phyloP scores from a whole-genome alignment of 1,140 invertebrate genomes.

The Drosophila takahashii region DNA sequence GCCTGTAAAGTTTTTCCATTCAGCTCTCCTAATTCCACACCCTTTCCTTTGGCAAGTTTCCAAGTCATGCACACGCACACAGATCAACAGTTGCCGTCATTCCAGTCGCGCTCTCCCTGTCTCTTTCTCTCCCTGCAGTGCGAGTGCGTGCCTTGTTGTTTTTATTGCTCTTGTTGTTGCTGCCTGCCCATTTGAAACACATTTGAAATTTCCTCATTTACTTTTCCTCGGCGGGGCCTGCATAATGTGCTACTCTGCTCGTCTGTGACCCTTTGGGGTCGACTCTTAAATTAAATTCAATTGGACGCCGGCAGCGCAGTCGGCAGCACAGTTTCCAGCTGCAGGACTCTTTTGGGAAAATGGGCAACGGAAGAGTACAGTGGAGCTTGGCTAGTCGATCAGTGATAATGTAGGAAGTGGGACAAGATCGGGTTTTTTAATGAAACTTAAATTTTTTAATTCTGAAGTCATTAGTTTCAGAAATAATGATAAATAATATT shows the following conservation, averaged over 20 bases:
- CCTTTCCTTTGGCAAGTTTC: constrained; percentile 77
- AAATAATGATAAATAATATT: no score
- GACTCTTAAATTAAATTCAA: constrained; percentile 77
- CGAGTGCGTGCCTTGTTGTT: constrained; percentile 47
- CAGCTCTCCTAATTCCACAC: constrained; percentile 53
- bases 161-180: constrained; percentile 33
- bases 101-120: constrained; percentile 8
- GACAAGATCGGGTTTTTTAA: no score
- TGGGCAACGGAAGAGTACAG: neutral
- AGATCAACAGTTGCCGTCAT: constrained; percentile 24
- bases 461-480: no score
- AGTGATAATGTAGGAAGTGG: neutral
- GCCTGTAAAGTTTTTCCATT: constrained; percentile 37
- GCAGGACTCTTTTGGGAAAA: constrained; percentile 5
- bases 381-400: constrained; percentile 1
- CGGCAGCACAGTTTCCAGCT: constrained; percentile 9
- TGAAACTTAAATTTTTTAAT: no score
- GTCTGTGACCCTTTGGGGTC: constrained; percentile 73
- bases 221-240: constrained; percentile 58
- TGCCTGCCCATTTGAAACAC: constrained; percentile 72
- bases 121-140: constrained; percentile 11
- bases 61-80: constrained; percentile 43
- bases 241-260: constrained; percentile 72
- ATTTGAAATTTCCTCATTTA: constrained; percentile 83
- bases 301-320: constrained; percentile 34